Base-by-base conservation (phyloP, 2,113 vertebrate genomes). In the Halcyon malimbica region DNA sequence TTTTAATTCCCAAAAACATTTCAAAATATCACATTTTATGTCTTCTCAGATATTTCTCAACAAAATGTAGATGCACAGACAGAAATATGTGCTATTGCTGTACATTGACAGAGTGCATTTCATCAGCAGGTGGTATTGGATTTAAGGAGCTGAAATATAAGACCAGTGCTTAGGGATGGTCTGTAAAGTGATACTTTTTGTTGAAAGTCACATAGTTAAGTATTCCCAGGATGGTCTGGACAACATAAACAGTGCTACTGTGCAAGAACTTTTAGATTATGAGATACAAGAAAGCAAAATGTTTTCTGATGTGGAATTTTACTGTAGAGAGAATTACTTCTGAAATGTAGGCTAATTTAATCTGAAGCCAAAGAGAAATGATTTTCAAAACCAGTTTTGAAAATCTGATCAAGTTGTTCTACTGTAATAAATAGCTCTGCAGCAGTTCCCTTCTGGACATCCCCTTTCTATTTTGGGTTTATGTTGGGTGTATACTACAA, bases 61-160 rank as follows among this genome's bases (percentile, higher is more conserved):
- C 26, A n/a, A 81, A 89, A 62, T 9, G 12, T 37, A 16, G 56
- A 5, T 64, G 29, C 23, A 13, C 6, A 39, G 60, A 17, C 11
- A 56, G 76, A 73, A 83, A 33, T 42, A 16, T 11, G 41, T 77
- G 71, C 71, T 46, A 70, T 79, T 83, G 87, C 25, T 96, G 42
- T 54, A 0, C 57, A 57, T 31, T 70, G 75, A 57, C 70, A 62
- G 64, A 57, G 59, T 44, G 63, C 31, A 12, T 90, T 93, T 81
- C 85, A 51, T 54, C 88, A 78, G 92, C 85, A 77, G 59, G 56
- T 77, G 85, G 67, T 48, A 2, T 2, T 29, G 63, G 68, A 29
- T 87, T 91, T 71, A 78, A 78, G 83, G 51, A 74, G 80, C 80
- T 92, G 90, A 93, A 93, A 90, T 28, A 5, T n/a, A 50, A 92